A percentile compares a stretch with the other conserved stretches of the same genome.
phyloP scores from a whole-genome alignment of 1,140 invertebrate species.

The Cyclina sinensis region DNA sequence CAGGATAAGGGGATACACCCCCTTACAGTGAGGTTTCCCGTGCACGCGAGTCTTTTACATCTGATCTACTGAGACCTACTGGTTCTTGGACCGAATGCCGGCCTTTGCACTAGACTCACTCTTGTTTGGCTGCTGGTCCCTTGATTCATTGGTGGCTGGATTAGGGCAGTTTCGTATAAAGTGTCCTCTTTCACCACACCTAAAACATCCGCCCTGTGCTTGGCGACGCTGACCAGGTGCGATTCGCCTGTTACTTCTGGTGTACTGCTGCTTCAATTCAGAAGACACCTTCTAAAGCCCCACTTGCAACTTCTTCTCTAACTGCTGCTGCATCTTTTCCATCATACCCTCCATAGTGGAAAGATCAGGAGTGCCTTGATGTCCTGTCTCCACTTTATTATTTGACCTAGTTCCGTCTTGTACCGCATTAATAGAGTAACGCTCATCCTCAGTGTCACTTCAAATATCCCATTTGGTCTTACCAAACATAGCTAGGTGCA shows the following conservation, averaged over 20 bases:
- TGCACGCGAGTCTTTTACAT: neutral
- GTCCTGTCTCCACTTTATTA: neutral
- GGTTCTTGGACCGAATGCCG: neutral
- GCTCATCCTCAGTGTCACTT: neutral
- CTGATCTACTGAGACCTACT: neutral
- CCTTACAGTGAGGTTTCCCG: neutral
- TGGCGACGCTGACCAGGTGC: neutral
- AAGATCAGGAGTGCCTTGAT: neutral
- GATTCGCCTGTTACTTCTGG: neutral
- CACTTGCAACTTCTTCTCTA: neutral
- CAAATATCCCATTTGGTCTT: neutral
- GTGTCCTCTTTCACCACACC: neutral
- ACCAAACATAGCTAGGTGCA: neutral
- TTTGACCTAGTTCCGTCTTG: neutral
- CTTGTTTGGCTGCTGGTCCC: neutral
- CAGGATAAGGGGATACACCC: neutral
- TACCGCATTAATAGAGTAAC: too few relatives aligned
- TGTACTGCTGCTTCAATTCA: neutral
- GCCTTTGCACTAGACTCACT: neutral
- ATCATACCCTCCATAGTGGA: neutral
- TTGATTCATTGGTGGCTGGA: neutral
- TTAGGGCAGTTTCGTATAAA: neutral
- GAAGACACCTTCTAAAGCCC: neutral
- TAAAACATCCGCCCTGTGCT: neutral
- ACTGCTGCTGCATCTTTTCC: neutral